Base-by-base conservation (phyloP, 2,888 invertebrate genomes). In the Heliconius cydno region DNA sequence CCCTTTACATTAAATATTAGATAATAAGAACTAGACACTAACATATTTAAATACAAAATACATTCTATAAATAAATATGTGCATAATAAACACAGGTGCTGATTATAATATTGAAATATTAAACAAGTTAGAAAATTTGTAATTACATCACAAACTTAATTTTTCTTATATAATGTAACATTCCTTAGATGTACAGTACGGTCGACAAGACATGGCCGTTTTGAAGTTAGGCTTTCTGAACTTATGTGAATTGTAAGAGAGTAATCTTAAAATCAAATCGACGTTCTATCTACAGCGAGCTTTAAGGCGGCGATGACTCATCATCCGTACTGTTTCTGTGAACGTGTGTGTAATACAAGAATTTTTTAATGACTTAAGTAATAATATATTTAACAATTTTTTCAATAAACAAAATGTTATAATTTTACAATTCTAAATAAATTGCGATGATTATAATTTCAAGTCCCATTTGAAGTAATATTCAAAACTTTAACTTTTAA, bases 31-130 rank as follows among this genome's bases (percentile, higher is more conserved):
- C 38, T 68, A 22, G 34, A 34, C 7, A 34, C 67, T 67, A 76
- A 79, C 57, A 52, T 57, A 72, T 73, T n/a, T 60, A 60, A 34
- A 73, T 73, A 60, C n/a, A 60, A 60, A 60, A 60, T 73, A 73
- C 60, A 5, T 60, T 34, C 34, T 34, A 60, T 73, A 65, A 75
- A 75, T 75, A 75, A 75, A 75, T 75, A 75, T 28, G 65, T 66
- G 75, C 75, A 46, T 46, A 65, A 66, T 66, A 75, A 41, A 65
- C 63, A 75, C 63, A 65, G 10, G 63, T 74, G 74, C 63, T 57
- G 46, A 67, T 67, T 70, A 25, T 34, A 34, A 34, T 34, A 34
- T 52, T 68, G 65, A 73, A 76, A 76, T 46, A 78, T 73, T 63
- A 75, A 66, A 73, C 57, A 46, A 70, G 25, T 41, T 70, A 70